These are phyloP conservation scores for Drosophila pectinifera DNA, from an alignment of 1,140 invertebrate genomes.

Conservation along the genomic window DNA sequence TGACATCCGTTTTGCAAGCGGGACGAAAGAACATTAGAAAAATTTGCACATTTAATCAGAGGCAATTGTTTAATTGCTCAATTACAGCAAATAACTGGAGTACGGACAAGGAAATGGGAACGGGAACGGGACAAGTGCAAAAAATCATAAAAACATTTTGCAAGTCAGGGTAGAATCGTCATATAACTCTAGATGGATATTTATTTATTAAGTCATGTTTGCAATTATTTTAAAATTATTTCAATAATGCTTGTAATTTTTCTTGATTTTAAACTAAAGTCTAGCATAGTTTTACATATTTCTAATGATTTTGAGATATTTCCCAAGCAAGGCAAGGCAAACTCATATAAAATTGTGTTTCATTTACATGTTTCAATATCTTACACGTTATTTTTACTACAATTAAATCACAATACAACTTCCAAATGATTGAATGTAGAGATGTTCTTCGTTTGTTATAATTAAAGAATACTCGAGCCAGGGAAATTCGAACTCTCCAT, in stretches of 20 bases:
- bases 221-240: no score
- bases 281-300: no score
- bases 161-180: neutral
- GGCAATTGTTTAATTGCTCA: constrained; percentile 74
- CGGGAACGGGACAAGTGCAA: neutral
- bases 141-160: neutral
- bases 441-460: no score
- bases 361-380: no score
- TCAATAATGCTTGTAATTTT: no score
- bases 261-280: no score
- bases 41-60: constrained; percentile 81
- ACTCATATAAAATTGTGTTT: no score
- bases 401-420: no score
- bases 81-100: constrained; percentile 50
- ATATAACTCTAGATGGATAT: neutral
- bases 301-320: no score
- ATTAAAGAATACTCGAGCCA: neutral
- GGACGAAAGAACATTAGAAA: constrained; percentile 63
- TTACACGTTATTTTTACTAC: no score
- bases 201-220: neutral
- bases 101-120: constrained; percentile 19
- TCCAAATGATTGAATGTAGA: no score
- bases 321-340: no score
- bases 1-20: constrained; percentile 52
- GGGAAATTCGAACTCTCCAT: neutral